phyloP scores from a whole-genome alignment of 1,140 invertebrate species.

The Drosophila arizonae region DNA sequence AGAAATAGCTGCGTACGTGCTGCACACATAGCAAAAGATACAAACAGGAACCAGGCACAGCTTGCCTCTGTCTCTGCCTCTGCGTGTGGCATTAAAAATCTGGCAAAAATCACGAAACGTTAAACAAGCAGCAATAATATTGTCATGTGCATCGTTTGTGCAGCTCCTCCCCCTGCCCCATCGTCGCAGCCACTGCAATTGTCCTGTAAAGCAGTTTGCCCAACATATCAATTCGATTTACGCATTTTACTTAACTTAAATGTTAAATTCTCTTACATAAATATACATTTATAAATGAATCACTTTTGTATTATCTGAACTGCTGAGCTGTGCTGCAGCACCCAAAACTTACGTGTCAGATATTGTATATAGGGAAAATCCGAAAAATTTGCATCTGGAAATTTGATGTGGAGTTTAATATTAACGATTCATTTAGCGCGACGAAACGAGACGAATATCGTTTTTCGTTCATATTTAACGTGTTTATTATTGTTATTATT shows the following conservation, averaged over 20 bases:
- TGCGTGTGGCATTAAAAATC: constrained; percentile 69
- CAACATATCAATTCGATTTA: constrained; percentile 80
- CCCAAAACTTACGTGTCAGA: constrained; percentile 86
- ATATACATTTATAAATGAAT: not conserved
- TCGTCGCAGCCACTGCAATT: constrained; percentile 14
- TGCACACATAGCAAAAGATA: constrained; percentile 49
- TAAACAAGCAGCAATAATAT: constrained; percentile 79
- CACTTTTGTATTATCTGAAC: constrained; percentile 14
- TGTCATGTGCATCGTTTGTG: constrained; percentile 65
- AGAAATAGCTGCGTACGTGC: constrained; percentile 55
- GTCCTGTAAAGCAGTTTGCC: constrained; percentile 69
- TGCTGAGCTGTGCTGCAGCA: not conserved
- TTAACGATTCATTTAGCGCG: constrained; percentile 20
- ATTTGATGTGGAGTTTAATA: constrained; percentile 80
- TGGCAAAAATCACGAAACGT: constrained; percentile 80
- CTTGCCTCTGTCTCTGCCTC: constrained; percentile 2
- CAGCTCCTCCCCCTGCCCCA: not conserved
- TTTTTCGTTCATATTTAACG: constrained; percentile 36
- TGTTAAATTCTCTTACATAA: constrained; percentile 20
- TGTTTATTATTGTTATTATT: constrained; percentile 20
- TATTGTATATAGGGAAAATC: constrained; percentile 87
- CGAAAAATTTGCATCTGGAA: constrained; percentile 86
- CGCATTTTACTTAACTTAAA: constrained; percentile 65
- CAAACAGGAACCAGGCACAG: constrained; percentile 24
- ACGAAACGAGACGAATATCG: constrained; percentile 20